Evolutionary conservation across 2,888 invertebrate genomes (phyloP).

Genomic region (Drosophila imparisetae): DNA sequence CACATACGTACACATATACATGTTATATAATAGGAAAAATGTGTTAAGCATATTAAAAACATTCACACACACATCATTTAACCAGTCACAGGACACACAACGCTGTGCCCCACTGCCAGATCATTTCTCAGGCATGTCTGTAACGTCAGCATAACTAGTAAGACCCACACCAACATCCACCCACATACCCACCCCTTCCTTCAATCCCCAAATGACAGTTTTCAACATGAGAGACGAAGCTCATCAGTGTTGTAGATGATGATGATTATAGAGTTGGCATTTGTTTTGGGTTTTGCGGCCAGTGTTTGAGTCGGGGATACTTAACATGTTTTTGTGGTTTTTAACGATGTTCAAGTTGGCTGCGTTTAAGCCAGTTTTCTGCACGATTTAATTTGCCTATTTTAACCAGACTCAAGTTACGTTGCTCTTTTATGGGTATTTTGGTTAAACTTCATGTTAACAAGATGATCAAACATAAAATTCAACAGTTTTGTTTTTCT

Average conservation of each 20-base stretch:
- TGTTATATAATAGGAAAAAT: slow-evolving; percentile 40
- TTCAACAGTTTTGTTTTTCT: background rate
- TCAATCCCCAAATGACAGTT: slow-evolving; percentile 55
- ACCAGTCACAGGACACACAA: slow-evolving; percentile 50
- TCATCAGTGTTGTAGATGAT: slow-evolving; percentile 52
- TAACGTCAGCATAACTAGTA: slow-evolving; percentile 36
- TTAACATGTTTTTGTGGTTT: slow-evolving; percentile 52
- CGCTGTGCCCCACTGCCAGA: slow-evolving; percentile 29
- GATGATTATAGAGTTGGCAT: slow-evolving; percentile 33
- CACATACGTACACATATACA: background rate
- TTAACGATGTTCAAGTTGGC: slow-evolving; percentile 58
- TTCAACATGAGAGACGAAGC: slow-evolving; percentile 39
- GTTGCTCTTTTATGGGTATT: slow-evolving; percentile 12
- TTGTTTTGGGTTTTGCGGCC: slow-evolving; percentile 48
- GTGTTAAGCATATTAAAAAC: slow-evolving; percentile 73
- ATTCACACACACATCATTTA: slow-evolving; percentile 73
- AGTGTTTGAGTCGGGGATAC: slow-evolving; percentile 34
- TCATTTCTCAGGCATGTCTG: slow-evolving; percentile 52
- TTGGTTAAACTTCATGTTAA: slow-evolving; percentile 24
- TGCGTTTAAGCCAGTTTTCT: slow-evolving; percentile 64
- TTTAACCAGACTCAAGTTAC: slow-evolving; percentile 19
- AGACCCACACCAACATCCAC: background rate
- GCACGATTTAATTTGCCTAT: slow-evolving; percentile 61
- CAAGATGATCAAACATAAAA: slow-evolving; percentile 10
- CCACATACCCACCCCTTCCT: background rate